phyloP scores from a whole-genome alignment of 2,113 vertebrate genomes.

The Synodontis membranacea region DNA sequence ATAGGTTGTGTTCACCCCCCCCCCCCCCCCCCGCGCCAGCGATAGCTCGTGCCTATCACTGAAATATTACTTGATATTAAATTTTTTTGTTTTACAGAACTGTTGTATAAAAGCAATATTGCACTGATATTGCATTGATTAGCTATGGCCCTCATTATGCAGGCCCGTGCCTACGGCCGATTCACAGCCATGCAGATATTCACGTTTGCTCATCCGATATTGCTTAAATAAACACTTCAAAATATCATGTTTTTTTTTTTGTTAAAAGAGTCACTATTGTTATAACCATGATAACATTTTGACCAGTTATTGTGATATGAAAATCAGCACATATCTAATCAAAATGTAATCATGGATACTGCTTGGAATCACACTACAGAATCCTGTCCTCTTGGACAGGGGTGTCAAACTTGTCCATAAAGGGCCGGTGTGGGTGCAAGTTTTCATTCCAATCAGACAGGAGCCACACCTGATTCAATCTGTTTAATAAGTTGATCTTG shows the following conservation, averaged over 20 bases:
- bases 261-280: not conserved
- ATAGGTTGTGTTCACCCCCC: too few relatives aligned
- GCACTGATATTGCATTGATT: not conserved
- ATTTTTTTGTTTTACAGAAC: not conserved
- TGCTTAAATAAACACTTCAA: not conserved
- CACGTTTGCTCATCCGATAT: not conserved
- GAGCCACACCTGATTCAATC: too few relatives aligned
- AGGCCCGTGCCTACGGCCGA: too few relatives aligned
- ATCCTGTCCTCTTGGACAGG: too few relatives aligned
- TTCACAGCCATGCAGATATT: not conserved
- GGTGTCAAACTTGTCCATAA: too few relatives aligned
- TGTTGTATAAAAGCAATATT: not conserved
- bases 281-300: not conserved
- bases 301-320: not conserved
- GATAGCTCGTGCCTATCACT: too few relatives aligned
- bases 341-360: not conserved
- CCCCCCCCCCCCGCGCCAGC: too few relatives aligned
- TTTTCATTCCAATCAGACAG: too few relatives aligned
- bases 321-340: not conserved
- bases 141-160: too few relatives aligned
- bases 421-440: too few relatives aligned
- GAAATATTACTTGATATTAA: not conserved
- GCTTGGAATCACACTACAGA: not conserved
- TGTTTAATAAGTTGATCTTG: too few relatives aligned
- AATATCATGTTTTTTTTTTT: not conserved